Base-by-base conservation (phyloP, 2,888 invertebrate genomes). In the Halictus quadricinctus region DNA sequence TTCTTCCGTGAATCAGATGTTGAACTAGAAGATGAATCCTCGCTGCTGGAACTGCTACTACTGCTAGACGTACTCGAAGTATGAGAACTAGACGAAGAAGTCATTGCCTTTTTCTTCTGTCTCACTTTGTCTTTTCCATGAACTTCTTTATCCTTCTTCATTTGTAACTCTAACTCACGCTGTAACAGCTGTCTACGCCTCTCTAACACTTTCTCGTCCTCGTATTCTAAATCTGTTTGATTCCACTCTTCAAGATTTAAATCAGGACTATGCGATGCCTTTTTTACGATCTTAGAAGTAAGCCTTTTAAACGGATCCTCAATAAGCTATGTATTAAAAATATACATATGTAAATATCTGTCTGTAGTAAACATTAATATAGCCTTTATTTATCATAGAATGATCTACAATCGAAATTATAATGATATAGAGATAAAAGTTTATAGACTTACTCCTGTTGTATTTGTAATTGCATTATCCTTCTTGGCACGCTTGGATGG, bases 161-260 rank as follows among this genome's bases (percentile, higher is more conserved):
- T 95, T 95, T 97, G 97, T 93, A 97, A 95, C 94, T 97, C 97
- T 94, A 97, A 95, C 95, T 97, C 97, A 91, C 97, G 95, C 94
- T 97, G 97, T 92, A 97, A 95, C 93, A 97, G 96, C 93, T 96
- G 96, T 87, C 97, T 95, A 90, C 97, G 96, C 94, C 97, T 96
- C 94, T 97, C 97, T 93, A 97, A 95, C 89, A 96, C 97, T 94
- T 97, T 97, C 86, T 97, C 97, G 95, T 97, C 97, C 88, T 97
- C 97, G 95, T 97, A 97, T 94, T 97, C 97, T 95, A 97, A 94
- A 95, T 97, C 97, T 93, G 96, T 97, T 94, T 97, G 97, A 94
- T 97, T 97, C 97, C 97, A 97, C 94, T 96, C 96, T 93, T 97
- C 97, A 95, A 97, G 96, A 94, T 97, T 96, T 82, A 95, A 93